Conservation (phyloP, 2,888 invertebrate species). For the Teleiodes luculella region DNA sequence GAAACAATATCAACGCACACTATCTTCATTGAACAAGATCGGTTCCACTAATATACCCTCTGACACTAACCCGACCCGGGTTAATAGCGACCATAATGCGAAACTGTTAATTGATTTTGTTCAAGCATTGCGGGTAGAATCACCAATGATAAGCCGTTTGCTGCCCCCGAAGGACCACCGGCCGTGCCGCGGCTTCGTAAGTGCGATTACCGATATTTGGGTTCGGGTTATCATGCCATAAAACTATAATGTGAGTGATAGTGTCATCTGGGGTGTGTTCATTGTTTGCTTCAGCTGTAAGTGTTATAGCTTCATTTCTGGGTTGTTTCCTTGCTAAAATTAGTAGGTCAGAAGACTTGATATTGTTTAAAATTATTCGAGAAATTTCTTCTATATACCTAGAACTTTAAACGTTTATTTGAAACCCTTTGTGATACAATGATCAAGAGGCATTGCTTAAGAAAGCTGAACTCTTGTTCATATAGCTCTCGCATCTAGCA, state of each 20-base stretch:
- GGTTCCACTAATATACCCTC: slow-evolving; percentile 12
- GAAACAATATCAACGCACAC: slow-evolving; percentile 4
- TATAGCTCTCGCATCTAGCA: too few relatives aligned
- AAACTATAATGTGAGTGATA: slow-evolving; percentile 4
- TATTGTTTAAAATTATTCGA: background rate
- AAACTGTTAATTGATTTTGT: slow-evolving; percentile 68
- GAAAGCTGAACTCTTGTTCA: too few relatives aligned
- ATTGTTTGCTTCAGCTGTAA: slow-evolving; percentile 1
- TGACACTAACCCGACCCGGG: slow-evolving; percentile 24
- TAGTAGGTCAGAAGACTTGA: background rate
- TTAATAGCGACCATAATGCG: slow-evolving; percentile 28
- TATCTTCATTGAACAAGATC: slow-evolving; percentile 9
- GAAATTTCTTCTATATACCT: too few relatives aligned
- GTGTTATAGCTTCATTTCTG: background rate
- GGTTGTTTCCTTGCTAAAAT: background rate
- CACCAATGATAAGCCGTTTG: slow-evolving; percentile 10
- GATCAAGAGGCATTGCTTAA: too few relatives aligned
- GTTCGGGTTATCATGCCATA: slow-evolving; percentile 1
- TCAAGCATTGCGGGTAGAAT: slow-evolving; percentile 19
- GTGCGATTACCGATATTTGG: slow-evolving; percentile 6
- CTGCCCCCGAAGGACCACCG: background rate
- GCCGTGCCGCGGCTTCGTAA: background rate
- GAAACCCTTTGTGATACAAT: too few relatives aligned
- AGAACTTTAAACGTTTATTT: too few relatives aligned
- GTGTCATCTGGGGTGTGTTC: slow-evolving; percentile 1